Evolutionary conservation across 2,113 vertebrate species (phyloP).

Genomic region (Tautogolabrus adspersus): DNA sequence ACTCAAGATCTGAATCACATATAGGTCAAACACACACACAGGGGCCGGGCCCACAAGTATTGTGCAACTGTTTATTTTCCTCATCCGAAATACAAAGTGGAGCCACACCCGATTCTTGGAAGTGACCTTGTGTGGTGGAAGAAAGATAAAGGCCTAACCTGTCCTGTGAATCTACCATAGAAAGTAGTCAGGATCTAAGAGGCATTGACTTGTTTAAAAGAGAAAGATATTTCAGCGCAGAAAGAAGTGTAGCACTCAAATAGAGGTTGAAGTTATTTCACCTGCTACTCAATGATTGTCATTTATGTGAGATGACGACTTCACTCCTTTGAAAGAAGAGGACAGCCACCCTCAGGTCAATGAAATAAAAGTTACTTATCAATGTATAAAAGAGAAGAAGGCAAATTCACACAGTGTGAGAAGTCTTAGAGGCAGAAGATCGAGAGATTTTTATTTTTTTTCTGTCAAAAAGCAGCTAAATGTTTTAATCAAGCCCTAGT

Average conservation of each 20-base stretch:
- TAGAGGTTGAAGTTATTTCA: neutral
- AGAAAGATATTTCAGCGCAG: neutral
- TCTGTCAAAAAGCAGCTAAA: conserved; percentile 46
- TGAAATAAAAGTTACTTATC: neutral
- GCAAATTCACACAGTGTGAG: conserved; percentile 1
- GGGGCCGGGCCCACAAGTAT: conserved; percentile 38
- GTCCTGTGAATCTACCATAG: conserved; percentile 34
- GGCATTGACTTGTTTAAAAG: neutral
- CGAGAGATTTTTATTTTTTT: neutral
- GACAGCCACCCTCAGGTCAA: neutral
- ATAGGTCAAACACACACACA: conserved; percentile 73
- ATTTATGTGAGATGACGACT: conserved; percentile 1
- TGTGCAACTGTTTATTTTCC: conserved; percentile 49
- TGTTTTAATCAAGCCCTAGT: conserved; percentile 61
- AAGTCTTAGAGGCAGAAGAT: conserved; percentile 15
- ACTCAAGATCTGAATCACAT: conserved; percentile 68
- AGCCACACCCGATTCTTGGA: conserved; percentile 58
- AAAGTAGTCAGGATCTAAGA: neutral
- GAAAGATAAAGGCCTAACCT: conserved; percentile 28
- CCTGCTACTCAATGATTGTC: conserved; percentile 8
- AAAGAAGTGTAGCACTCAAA: neutral
- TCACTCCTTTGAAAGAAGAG: neutral
- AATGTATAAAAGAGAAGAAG: conserved; percentile 1
- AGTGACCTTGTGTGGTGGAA: conserved; percentile 43
- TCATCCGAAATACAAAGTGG: conserved; percentile 46